Evolutionary conservation across 2,888 invertebrate genomes (phyloP).

Genomic region (Luperina nickerlii): DNA sequence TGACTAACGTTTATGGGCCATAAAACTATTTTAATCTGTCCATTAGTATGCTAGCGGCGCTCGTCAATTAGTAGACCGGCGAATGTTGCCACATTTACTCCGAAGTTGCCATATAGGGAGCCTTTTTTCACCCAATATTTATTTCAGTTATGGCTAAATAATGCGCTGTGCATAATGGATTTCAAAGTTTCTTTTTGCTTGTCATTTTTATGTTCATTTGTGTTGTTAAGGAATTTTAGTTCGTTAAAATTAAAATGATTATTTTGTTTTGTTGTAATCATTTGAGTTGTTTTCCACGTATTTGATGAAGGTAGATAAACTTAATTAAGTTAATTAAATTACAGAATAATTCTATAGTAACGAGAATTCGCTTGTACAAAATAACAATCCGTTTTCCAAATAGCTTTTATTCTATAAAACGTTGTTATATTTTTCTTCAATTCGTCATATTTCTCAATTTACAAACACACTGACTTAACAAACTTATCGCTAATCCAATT

Average conservation of each 20-base stretch:
- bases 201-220: slow-evolving; percentile 28
- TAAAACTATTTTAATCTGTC: slow-evolving; percentile 87
- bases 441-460: not conserved
- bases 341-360: not conserved
- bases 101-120: slow-evolving; percentile 64
- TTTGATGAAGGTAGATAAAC: slow-evolving; percentile 19
- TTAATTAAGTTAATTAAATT: slow-evolving; percentile 17
- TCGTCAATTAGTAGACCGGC: slow-evolving; percentile 81
- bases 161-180: slow-evolving; percentile 34
- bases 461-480: not conserved
- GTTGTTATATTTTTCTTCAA: not conserved
- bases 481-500: slow-evolving; percentile 19
- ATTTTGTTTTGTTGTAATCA: slow-evolving; percentile 25
- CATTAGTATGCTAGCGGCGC: slow-evolving; percentile 85
- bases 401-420: not conserved
- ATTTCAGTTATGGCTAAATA: slow-evolving; percentile 47
- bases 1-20: slow-evolving; percentile 81
- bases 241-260: slow-evolving; percentile 42
- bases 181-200: slow-evolving; percentile 27
- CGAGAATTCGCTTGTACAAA: not conserved
- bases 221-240: slow-evolving; percentile 47
- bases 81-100: slow-evolving; percentile 73
- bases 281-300: slow-evolving; percentile 22
- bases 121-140: slow-evolving; percentile 59
- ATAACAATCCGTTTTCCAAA: not conserved